Base-by-base conservation (phyloP, 2,797 vertebrate species). In the Lepus townsendii region DNA sequence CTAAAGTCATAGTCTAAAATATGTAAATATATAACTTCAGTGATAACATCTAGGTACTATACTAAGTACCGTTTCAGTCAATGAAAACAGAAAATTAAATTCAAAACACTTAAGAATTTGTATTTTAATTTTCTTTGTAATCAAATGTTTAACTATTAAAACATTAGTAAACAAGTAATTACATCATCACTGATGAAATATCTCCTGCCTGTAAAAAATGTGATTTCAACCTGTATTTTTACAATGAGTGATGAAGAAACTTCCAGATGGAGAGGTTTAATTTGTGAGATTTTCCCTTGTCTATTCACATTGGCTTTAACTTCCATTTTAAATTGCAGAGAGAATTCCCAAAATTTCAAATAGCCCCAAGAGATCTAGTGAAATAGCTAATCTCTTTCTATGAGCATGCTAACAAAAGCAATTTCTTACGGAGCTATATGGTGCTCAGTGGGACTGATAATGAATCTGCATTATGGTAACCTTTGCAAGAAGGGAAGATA, bases 281-380 rank as follows among this genome's bases (percentile, higher is more conserved):
- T 97, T 88, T 92, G 96, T 97, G 30, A 27, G 79, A 96, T 96
- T 97, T 95, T 91, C 73, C 95, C 96, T 86, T 24, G 94, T 97
- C 97, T 97, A 91, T 97, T 95, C 93, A 50, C 88, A 94, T 92
- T 98, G 95, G 86, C 89, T 97, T 97, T 97, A 97, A 93, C 93
- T 97, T 96, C 92, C 90, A 94, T 97, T 97, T 97, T 96, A 98
- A 98, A 98, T 66, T 97, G 97, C 97, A 85, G 79, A 94, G 90
- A 97, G 96, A 98, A 98, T 97, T 98, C 98, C 97, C 98, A 89
- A 97, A 98, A 97, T 97, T 98, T 97, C 96, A 97, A 98, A 97
- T 93, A 97, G 97, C 91, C 98, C 94, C 97, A 93, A 95, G 98
- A 98, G 98, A 98, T 93, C 90, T 93, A 86, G 83, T 94, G 96